These are phyloP conservation scores for Linepithema humile DNA, from an alignment of 1,140 invertebrate genomes.

Conservation along the genomic window DNA sequence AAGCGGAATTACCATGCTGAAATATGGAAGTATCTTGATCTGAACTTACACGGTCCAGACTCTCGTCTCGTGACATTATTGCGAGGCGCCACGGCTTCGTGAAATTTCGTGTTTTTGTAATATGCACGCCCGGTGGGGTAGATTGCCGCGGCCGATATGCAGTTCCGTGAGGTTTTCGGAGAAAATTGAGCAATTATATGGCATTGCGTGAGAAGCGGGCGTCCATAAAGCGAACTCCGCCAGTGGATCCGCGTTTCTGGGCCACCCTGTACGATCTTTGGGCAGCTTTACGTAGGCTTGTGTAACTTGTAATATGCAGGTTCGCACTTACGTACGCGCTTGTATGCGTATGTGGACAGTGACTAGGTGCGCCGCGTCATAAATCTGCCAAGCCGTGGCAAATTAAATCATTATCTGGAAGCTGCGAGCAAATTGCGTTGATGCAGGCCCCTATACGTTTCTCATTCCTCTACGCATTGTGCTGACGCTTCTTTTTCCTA, in stretches of 20 bases:
- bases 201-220: slow-evolving; percentile 67
- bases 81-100: not conserved
- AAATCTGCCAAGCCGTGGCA: slow-evolving; percentile 77
- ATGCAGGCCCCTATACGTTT: slow-evolving; percentile 62
- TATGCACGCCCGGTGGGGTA: not conserved
- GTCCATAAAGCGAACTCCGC: slow-evolving; percentile 43
- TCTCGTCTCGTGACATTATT: not conserved
- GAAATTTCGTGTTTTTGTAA: slow-evolving; percentile 48
- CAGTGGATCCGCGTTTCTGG: slow-evolving; percentile 1
- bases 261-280: slow-evolving; percentile 2
- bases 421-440: slow-evolving; percentile 77
- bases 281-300: not conserved
- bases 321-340: not conserved
- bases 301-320: not conserved
- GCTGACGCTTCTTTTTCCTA: not conserved
- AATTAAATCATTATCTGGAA: slow-evolving; percentile 81
- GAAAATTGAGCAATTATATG: slow-evolving; percentile 76
- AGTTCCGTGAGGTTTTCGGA: slow-evolving; percentile 40
- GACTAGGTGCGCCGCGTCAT: slow-evolving; percentile 74
- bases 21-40: not conserved
- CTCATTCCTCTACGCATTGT: slow-evolving; percentile 29
- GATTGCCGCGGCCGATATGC: slow-evolving; percentile 31
- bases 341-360: slow-evolving; percentile 50
- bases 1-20: not conserved
- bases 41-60: not conserved